Evolutionary conservation across 2,888 invertebrate species (phyloP).

Genomic region (Trachelus troglodyta): DNA sequence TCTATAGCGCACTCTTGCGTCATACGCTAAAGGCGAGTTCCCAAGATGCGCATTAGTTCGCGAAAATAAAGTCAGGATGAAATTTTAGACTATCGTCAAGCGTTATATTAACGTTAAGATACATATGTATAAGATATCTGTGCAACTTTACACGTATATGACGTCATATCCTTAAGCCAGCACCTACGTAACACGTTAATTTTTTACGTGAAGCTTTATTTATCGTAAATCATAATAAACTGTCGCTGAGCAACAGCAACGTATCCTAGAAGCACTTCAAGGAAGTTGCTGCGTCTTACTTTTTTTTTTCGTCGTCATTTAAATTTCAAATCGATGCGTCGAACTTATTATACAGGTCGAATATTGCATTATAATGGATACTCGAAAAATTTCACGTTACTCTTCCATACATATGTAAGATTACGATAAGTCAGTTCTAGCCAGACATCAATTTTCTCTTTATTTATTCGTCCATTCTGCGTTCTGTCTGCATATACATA

Average conservation of each 20-base stretch:
- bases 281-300: neutral
- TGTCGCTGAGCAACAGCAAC: neutral
- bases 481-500: neutral
- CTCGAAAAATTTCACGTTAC: neutral
- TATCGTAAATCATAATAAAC: neutral
- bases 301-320: neutral
- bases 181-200: neutral
- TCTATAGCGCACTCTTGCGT: neutral
- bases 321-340: conserved; percentile 22
- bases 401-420: neutral
- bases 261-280: neutral
- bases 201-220: neutral
- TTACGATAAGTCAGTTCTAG: too few relatives aligned
- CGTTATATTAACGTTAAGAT: neutral
- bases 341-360: conserved; percentile 48
- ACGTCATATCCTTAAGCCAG: neutral
- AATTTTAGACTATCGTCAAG: neutral
- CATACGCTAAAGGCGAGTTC: neutral
- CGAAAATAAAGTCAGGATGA: neutral
- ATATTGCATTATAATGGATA: neutral
- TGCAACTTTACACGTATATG: neutral
- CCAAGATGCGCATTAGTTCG: neutral
- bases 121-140: neutral
- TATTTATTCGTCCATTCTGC: neutral
- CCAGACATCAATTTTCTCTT: neutral